Conservation (phyloP, 2,888 invertebrate species). For the Drosophila mettleri region DNA sequence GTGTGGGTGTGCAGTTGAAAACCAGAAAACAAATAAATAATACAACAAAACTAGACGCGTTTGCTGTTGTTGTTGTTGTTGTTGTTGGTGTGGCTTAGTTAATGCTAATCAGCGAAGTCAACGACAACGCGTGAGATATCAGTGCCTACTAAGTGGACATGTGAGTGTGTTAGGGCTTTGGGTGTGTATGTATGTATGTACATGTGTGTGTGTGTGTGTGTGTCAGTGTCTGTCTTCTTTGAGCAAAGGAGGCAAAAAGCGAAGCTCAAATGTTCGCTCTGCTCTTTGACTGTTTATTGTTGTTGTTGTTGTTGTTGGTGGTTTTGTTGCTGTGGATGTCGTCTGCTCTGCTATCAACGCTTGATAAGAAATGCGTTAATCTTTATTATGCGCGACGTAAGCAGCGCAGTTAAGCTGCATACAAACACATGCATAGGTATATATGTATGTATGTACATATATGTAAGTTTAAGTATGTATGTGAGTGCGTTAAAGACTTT, state of each 20-base stretch:
- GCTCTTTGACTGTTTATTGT: slow-evolving; percentile 42
- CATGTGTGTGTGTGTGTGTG: slow-evolving; percentile 7
- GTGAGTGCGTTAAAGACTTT: slow-evolving; percentile 30
- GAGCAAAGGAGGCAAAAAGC: slow-evolving; percentile 51
- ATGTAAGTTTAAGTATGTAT: neutral
- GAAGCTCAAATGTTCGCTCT: slow-evolving; percentile 60
- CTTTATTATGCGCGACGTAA: slow-evolving; percentile 72
- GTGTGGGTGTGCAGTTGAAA: slow-evolving; percentile 58
- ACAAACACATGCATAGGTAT: slow-evolving; percentile 18
- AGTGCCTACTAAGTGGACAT: slow-evolving; percentile 37
- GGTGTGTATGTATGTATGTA: slow-evolving; percentile 1
- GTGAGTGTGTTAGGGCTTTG: slow-evolving; percentile 12
- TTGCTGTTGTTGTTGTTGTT: slow-evolving; percentile 29
- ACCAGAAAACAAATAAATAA: slow-evolving; percentile 75
- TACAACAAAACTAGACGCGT: slow-evolving; percentile 68
- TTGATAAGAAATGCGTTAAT: slow-evolving; percentile 80
- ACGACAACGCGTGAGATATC: slow-evolving; percentile 67
- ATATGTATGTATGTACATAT: neutral
- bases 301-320: slow-evolving; percentile 28
- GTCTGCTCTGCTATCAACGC: slow-evolving; percentile 61
- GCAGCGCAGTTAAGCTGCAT: slow-evolving; percentile 60
- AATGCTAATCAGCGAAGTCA: slow-evolving; percentile 71
- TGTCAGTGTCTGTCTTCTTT: no score
- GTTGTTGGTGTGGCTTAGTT: slow-evolving; percentile 56
- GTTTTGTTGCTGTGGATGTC: slow-evolving; percentile 33